Evolutionary conservation across 2,888 invertebrate genomes (phyloP).

Genomic region (Hypercompe scribonia): DNA sequence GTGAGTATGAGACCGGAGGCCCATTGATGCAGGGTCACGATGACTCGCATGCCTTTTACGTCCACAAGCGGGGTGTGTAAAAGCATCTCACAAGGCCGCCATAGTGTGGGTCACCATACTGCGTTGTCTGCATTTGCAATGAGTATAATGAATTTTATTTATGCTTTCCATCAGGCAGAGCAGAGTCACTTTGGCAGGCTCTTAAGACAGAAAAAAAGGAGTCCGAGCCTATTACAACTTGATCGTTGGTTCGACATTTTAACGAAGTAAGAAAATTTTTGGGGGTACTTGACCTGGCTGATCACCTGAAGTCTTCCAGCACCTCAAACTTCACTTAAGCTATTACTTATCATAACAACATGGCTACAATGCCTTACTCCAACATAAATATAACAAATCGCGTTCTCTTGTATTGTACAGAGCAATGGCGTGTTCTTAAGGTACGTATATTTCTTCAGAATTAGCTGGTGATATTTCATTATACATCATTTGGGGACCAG

Average conservation of each 20-base stretch:
- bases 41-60: no score
- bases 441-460: conserved; percentile 38
- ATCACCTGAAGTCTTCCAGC: background rate
- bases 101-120: no score
- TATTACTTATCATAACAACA: background rate
- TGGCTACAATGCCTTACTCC: background rate
- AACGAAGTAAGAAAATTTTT: background rate
- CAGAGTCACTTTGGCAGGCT: no score
- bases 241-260: background rate
- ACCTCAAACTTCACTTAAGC: background rate
- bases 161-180: no score
- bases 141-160: no score
- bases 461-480: conserved; percentile 65
- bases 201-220: no score
- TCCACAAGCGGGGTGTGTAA: no score
- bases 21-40: no score
- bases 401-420: background rate
- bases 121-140: no score
- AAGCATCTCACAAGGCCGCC: no score
- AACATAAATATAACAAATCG: conserved; percentile 7
- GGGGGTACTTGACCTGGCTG: background rate
- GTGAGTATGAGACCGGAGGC: no score
- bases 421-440: conserved; percentile 16
- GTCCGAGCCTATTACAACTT: no score
- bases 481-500: conserved; percentile 64